Percentiles rank a stretch among this genome's conserved stretches.
phyloP scores from a whole-genome alignment of 2,797 vertebrate species.

The Dryobates pubescens region DNA sequence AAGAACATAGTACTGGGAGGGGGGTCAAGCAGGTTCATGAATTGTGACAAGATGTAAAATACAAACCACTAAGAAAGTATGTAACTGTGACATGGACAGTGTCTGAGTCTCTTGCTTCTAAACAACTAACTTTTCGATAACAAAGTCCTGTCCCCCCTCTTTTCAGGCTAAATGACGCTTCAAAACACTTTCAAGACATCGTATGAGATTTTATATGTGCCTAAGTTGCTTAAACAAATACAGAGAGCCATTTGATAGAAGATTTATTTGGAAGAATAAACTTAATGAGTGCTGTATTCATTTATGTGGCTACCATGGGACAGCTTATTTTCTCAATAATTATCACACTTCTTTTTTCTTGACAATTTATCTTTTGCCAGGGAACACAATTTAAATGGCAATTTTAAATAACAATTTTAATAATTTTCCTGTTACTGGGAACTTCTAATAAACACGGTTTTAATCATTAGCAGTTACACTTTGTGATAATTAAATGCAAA shows the following conservation, averaged over 20 bases:
- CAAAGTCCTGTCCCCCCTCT: not conserved
- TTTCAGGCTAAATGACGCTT: not conserved
- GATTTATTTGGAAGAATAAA: conserved; percentile 5
- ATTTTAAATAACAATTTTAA: conserved; percentile 66
- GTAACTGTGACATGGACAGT: not conserved
- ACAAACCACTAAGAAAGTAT: not conserved
- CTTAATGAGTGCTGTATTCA: conserved; percentile 34
- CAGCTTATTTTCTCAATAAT: conserved; percentile 63
- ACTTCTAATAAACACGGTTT: conserved; percentile 53
- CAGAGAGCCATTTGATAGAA: not conserved
- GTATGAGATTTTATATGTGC: not conserved
- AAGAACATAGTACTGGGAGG: not conserved
- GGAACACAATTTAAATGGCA: conserved; percentile 70
- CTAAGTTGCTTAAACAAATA: not conserved
- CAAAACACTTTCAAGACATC: not conserved
- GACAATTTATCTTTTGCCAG: conserved; percentile 61
- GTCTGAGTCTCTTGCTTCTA: not conserved
- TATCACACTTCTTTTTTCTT: conserved; percentile 16
- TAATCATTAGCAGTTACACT: conserved; percentile 65
- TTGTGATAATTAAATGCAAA: conserved; percentile 69
- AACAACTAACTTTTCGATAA: not conserved
- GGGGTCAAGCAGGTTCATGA: not conserved
- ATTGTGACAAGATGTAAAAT: not conserved
- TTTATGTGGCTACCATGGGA: conserved; percentile 34
- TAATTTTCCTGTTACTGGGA: conserved; percentile 51